Percentiles rank a stretch among this genome's conserved stretches.
Evolutionary conservation across 2,797 vertebrate species (phyloP).

Genomic region (Euphonia xanthogaster): DNA sequence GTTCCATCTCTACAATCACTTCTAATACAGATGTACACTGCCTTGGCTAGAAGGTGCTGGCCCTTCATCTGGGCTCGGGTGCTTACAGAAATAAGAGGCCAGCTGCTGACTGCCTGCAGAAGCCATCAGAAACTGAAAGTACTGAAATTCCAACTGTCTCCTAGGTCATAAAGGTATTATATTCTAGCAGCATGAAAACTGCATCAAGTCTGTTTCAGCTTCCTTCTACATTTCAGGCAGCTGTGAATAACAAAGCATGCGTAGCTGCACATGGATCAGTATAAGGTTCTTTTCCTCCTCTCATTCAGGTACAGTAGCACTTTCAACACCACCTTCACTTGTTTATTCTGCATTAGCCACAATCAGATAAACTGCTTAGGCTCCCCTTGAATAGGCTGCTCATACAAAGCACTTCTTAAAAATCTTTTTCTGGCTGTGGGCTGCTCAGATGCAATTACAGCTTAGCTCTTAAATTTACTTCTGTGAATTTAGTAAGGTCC

Average conservation of each 20-base stretch:
- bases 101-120: background rate
- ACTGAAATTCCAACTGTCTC: background rate
- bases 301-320: background rate
- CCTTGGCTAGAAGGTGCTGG: background rate
- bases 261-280: background rate
- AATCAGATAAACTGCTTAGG: constrained; percentile 10
- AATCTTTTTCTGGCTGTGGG: background rate
- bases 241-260: background rate
- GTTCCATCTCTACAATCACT: background rate
- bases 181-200: background rate
- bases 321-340: background rate
- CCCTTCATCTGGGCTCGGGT: background rate
- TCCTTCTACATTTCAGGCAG: background rate
- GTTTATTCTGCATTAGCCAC: constrained; percentile 12
- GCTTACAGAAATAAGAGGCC: background rate
- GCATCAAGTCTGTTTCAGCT: background rate
- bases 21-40: background rate
- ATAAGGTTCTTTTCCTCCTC: background rate
- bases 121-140: background rate
- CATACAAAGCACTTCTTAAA: background rate
- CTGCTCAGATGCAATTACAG: background rate
- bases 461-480: background rate
- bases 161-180: background rate
- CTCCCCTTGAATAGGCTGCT: background rate
- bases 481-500: background rate